Conservation (phyloP, 2,888 invertebrate genomes). For the Cryptocephalus primarius region DNA sequence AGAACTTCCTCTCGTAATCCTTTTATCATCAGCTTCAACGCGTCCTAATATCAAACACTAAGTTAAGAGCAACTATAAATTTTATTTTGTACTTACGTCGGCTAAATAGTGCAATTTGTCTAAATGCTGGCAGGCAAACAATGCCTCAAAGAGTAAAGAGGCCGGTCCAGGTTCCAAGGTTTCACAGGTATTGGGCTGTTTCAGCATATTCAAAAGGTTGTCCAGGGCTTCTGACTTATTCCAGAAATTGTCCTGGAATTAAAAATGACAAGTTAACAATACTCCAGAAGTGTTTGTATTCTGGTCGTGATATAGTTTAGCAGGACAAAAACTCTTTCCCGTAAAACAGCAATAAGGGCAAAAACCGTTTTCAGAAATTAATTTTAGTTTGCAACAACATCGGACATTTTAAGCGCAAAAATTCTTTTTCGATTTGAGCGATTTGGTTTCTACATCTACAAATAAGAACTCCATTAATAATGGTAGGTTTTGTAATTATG, state of each 20-base stretch:
- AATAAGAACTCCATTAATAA: too few species aligned
- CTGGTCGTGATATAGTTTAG: too few species aligned
- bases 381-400: too few species aligned
- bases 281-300: too few species aligned
- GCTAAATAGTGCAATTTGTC: constrained; percentile 18
- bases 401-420: too few species aligned
- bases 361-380: too few species aligned
- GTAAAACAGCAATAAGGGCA: too few species aligned
- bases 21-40: constrained; percentile 23
- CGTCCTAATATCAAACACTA: constrained; percentile 23
- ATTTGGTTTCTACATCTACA: too few species aligned
- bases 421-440: too few species aligned
- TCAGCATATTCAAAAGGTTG: constrained; percentile 18
- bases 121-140: constrained; percentile 19
- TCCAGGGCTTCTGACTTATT: constrained; percentile 20
- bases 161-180: constrained; percentile 19
- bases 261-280: background rate
- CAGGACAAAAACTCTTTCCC: too few species aligned
- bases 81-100: constrained; percentile 13
- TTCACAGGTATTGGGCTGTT: constrained; percentile 18
- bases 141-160: constrained; percentile 19
- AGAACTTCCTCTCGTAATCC: constrained; percentile 28
- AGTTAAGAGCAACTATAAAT: background rate
- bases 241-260: constrained; percentile 16
- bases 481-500: too few species aligned